A percentile compares a stretch with the other conserved stretches of the same genome.
Conservation (phyloP, 2,888 invertebrate genomes). For the Tenthredo livida region DNA sequence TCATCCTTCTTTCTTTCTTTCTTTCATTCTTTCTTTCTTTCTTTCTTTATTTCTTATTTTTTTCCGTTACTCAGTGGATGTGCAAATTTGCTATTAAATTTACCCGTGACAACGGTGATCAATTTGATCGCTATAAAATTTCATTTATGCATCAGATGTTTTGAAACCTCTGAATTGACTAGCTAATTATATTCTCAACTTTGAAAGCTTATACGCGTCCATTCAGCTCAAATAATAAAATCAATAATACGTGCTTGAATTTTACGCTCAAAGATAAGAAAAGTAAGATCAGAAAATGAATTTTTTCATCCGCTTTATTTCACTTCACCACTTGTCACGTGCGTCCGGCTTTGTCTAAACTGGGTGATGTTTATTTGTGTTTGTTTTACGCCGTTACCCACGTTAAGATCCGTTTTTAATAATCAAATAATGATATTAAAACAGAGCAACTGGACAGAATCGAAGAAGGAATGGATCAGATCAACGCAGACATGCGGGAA, state of each 20-base stretch:
- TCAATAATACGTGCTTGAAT: background rate
- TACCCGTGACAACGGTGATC: background rate
- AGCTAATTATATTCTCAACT: background rate
- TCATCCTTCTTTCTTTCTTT: background rate
- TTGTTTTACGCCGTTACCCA: constrained; percentile 36
- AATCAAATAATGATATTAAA: constrained; percentile 57
- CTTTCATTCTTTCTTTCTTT: background rate
- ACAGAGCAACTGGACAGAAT: constrained; percentile 99
- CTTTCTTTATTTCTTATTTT: background rate
- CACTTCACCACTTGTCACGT: constrained; percentile 11
- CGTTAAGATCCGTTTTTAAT: constrained; percentile 12
- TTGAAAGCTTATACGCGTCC: background rate
- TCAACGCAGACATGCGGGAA: constrained; percentile 99
- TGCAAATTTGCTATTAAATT: background rate
- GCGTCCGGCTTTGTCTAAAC: constrained; percentile 22
- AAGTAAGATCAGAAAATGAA: background rate
- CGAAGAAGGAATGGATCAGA: constrained; percentile 99
- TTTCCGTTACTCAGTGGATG: background rate
- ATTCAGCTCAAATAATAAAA: background rate
- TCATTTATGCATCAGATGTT: background rate
- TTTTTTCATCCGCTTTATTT: background rate
- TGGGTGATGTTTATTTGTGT: constrained; percentile 32
- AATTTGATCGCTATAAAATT: background rate
- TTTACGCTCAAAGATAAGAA: background rate
- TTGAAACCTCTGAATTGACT: background rate